A percentile compares a stretch with the other conserved stretches of the same genome.
Conservation (phyloP, 2,797 vertebrate genomes). For the Trichosurus vulpecula region DNA sequence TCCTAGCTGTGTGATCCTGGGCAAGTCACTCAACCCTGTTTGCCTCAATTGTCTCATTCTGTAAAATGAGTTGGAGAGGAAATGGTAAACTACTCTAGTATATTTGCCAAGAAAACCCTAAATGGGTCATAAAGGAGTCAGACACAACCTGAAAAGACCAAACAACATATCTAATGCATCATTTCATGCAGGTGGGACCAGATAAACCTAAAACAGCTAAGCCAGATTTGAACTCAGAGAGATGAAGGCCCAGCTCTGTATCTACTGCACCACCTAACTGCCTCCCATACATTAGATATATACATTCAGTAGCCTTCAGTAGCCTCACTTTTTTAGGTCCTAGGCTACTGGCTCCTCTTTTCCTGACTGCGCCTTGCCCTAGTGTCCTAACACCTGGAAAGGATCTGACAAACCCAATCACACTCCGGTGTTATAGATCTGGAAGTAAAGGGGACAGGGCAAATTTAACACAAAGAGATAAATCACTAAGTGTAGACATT, state of each 20-base stretch:
- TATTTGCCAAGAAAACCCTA: neutral
- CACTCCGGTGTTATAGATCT: neutral
- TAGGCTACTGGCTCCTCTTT: neutral
- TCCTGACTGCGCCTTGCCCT: accelerated
- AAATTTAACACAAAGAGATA: conserved; percentile 9
- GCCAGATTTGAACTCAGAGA: neutral
- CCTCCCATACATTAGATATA: neutral
- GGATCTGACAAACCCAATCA: neutral
- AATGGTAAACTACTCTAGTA: neutral
- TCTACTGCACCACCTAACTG: neutral
- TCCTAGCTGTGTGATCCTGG: neutral
- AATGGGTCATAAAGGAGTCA: neutral
- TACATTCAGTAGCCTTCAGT: neutral
- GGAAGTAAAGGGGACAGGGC: neutral
- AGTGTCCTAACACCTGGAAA: neutral
- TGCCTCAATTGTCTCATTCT: neutral
- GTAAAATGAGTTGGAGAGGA: neutral
- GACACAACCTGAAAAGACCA: neutral
- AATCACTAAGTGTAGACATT: neutral
- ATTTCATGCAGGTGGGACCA: neutral
- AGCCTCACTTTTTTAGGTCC: neutral
- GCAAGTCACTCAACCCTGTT: neutral
- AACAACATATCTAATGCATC: neutral
- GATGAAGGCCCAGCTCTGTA: neutral
- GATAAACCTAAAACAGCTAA: neutral